A percentile compares a stretch with the other conserved stretches of the same genome.
These are phyloP conservation scores for Eulemur mongoz DNA, from an alignment of 2,797 vertebrate genomes.

Conservation along the genomic window DNA sequence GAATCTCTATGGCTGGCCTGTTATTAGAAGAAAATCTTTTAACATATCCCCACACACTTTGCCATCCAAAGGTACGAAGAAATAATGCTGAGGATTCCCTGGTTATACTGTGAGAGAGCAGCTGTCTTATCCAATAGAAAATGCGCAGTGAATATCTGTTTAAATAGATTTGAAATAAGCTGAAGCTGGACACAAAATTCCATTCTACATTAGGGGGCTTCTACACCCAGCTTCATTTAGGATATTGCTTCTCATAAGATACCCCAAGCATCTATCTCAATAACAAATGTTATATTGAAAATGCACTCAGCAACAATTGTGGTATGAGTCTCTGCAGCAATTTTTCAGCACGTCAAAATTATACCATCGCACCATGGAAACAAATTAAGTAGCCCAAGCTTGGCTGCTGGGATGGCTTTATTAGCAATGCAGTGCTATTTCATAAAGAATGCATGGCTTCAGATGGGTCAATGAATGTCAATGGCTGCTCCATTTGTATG, in stretches of 20 bases:
- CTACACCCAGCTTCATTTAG: slow-evolving; percentile 78
- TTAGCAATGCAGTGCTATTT: slow-evolving; percentile 69
- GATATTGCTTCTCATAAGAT: slow-evolving; percentile 76
- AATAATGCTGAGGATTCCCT: slow-evolving; percentile 44
- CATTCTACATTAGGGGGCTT: slow-evolving; percentile 42
- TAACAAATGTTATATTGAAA: slow-evolving; percentile 75
- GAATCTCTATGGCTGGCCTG: not conserved
- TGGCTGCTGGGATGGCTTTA: slow-evolving; percentile 69
- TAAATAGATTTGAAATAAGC: slow-evolving; percentile 56
- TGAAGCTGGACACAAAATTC: slow-evolving; percentile 62
- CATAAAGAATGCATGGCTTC: slow-evolving; percentile 59
- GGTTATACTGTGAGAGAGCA: slow-evolving; percentile 53
- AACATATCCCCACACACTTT: not conserved
- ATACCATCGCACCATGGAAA: slow-evolving; percentile 76
- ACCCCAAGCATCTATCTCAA: slow-evolving; percentile 49
- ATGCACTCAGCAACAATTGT: slow-evolving; percentile 67
- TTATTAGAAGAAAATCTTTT: slow-evolving; percentile 56
- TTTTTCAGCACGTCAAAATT: slow-evolving; percentile 81
- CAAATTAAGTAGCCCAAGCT: slow-evolving; percentile 76
- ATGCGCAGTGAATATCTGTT: not conserved
- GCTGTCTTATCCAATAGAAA: not conserved
- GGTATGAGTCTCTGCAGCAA: slow-evolving; percentile 69
- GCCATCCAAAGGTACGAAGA: not conserved
- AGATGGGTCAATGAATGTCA: slow-evolving; percentile 41
- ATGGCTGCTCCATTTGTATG: not conserved